phyloP scores from a whole-genome alignment of 2,888 invertebrate genomes.

The Meloe dianella region DNA sequence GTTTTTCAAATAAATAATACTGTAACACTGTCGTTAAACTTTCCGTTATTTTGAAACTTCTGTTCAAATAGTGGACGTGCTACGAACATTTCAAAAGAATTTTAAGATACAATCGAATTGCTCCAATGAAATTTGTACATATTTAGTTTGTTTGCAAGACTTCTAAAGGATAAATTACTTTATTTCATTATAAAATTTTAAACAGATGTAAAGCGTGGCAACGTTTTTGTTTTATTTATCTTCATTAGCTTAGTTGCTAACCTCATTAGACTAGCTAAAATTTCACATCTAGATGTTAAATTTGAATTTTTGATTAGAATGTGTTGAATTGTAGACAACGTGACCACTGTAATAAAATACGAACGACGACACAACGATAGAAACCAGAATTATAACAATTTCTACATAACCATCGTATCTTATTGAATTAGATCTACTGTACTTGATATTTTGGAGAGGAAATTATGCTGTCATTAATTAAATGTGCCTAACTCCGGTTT shows the following conservation, averaged over 20 bases:
- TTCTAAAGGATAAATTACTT: background rate
- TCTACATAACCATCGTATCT: conserved; percentile 14
- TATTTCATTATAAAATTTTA: background rate
- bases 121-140: background rate
- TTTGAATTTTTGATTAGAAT: conserved; percentile 11
- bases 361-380: conserved; percentile 23
- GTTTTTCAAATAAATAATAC: background rate
- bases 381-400: background rate
- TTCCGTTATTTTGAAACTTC: background rate
- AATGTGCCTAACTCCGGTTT: conserved; percentile 27
- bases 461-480: conserved; percentile 32
- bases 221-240: background rate
- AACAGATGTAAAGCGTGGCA: background rate
- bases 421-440: conserved; percentile 28
- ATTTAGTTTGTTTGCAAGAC: background rate
- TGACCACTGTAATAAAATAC: background rate
- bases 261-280: background rate
- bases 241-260: background rate
- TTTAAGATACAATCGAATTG: too few relatives aligned
- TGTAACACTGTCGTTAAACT: background rate
- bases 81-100: background rate
- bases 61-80: background rate
- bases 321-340: background rate
- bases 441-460: conserved; percentile 18
- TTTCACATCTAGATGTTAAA: conserved; percentile 2